These are phyloP conservation scores for Poecile atricapillus DNA, from an alignment of 2,113 vertebrate species.

Conservation along the genomic window DNA sequence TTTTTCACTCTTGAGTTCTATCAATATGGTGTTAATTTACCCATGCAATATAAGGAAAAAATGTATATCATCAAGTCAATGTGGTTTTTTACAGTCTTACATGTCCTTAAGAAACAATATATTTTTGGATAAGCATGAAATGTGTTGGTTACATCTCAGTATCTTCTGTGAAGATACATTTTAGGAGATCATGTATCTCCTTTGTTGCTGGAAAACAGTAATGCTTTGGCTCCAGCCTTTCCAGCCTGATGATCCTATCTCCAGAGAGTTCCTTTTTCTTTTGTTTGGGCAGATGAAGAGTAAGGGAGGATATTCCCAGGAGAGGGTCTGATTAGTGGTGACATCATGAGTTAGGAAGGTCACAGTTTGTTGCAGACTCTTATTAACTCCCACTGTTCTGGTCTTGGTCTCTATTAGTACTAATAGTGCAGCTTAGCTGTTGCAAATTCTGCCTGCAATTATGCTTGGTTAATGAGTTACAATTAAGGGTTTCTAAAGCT, in stretches of 20 bases:
- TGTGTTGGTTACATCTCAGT: background rate
- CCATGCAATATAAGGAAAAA: background rate
- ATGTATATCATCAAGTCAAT: background rate
- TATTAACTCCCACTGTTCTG: background rate
- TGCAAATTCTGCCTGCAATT: background rate
- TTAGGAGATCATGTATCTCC: background rate
- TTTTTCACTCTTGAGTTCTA: background rate
- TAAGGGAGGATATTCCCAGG: background rate
- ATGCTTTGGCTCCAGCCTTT: background rate
- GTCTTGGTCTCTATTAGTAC: background rate
- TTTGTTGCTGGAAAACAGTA: background rate
- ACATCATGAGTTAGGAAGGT: slow-evolving; percentile 3
- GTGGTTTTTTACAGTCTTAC: background rate
- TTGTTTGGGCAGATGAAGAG: background rate
- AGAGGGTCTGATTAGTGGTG: background rate
- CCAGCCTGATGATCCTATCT: background rate
- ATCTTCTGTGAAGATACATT: background rate
- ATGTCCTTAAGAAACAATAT: background rate
- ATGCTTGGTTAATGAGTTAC: background rate
- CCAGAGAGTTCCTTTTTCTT: background rate
- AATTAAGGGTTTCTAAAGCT: background rate
- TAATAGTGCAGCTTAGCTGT: background rate
- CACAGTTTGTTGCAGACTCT: background rate
- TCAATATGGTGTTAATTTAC: background rate
- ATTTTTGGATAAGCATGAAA: background rate